Evolutionary conservation across 2,113 vertebrate genomes (phyloP).

Genomic region (Typhlomys cinereus): DNA sequence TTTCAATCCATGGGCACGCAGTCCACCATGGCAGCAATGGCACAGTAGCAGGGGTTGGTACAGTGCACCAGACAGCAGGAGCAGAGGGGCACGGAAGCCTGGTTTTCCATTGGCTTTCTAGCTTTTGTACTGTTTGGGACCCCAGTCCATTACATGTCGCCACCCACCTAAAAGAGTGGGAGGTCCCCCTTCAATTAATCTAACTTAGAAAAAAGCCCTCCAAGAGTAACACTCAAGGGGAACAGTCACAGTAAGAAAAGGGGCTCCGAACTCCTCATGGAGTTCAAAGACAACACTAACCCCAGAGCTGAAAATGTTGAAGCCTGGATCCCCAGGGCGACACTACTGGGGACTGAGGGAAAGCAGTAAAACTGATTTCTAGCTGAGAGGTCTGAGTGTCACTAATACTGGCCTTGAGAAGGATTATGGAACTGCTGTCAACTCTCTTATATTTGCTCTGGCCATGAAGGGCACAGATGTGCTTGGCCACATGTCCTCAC

Average conservation of each 20-base stretch:
- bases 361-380: neutral
- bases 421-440: neutral
- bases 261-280: neutral
- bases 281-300: neutral
- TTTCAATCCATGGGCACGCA: too few relatives aligned
- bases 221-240: neutral
- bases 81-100: neutral
- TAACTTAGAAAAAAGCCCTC: neutral
- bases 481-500: neutral
- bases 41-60: neutral
- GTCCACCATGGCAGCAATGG: neutral
- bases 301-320: neutral
- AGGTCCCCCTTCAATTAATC: neutral
- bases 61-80: neutral
- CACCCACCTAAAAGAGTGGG: too few relatives aligned
- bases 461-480: too few relatives aligned
- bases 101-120: neutral
- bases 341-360: neutral
- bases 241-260: neutral
- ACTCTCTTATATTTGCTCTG: too few relatives aligned
- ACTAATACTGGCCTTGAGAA: neutral
- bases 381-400: neutral
- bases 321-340: neutral
- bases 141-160: too few relatives aligned
- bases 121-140: neutral